These are phyloP conservation scores for Acleris laterana DNA, from an alignment of 2,888 invertebrate species.

Conservation along the genomic window DNA sequence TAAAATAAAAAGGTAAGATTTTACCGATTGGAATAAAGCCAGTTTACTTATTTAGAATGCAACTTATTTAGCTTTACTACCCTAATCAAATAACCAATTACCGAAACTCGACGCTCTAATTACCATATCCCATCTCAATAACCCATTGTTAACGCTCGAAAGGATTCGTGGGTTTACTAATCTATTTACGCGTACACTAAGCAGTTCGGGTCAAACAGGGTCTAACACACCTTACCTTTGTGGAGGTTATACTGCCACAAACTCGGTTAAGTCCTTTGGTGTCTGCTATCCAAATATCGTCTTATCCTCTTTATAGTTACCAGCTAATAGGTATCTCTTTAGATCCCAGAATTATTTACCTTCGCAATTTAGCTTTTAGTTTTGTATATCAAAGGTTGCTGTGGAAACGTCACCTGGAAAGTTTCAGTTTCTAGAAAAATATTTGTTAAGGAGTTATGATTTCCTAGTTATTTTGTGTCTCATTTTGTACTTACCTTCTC, in stretches of 20 bases:
- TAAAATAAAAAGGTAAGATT: too few species aligned
- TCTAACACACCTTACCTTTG: constrained; percentile 7
- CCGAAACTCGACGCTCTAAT: background rate
- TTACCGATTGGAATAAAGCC: too few species aligned
- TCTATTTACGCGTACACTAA: constrained; percentile 6
- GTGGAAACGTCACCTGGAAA: too few species aligned
- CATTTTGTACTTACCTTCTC: too few species aligned
- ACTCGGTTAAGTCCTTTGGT: constrained; percentile 1
- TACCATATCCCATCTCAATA: constrained; percentile 13
- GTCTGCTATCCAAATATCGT: background rate
- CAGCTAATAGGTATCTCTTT: background rate
- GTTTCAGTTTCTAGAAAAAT: too few species aligned
- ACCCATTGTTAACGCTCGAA: constrained; percentile 10
- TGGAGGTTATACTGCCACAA: constrained; percentile 5
- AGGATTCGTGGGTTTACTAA: constrained; percentile 4
- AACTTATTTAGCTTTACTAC: too few species aligned
- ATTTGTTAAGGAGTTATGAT: too few species aligned
- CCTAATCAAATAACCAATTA: constrained; percentile 8
- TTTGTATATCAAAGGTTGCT: constrained; percentile 5
- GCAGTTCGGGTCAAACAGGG: constrained; percentile 4
- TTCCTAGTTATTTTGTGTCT: too few species aligned
- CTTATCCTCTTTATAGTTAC: background rate
- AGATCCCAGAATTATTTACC: background rate
- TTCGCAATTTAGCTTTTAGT: background rate
- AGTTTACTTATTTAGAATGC: too few species aligned